Percentiles rank a stretch among this genome's conserved stretches.
These are phyloP conservation scores for Salmo trutta DNA, from an alignment of 2,797 vertebrate species.

Conservation along the genomic window DNA sequence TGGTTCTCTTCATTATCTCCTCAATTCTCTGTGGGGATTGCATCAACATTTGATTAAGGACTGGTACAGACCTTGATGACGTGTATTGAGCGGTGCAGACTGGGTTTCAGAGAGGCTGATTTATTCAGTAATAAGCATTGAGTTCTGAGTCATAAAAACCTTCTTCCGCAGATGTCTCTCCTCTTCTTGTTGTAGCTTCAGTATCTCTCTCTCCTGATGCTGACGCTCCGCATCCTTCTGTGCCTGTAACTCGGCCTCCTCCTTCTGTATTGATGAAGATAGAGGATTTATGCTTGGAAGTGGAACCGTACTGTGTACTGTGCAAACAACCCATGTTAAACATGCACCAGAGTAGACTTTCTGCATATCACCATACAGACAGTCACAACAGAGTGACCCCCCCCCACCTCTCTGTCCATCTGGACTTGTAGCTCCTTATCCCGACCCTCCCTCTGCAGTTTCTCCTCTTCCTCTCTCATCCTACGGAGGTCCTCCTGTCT, in stretches of 20 bases:
- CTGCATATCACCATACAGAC: not conserved
- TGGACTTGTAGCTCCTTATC: slow-evolving; percentile 74
- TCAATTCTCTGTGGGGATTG: slow-evolving; percentile 88
- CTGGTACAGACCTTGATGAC: not conserved
- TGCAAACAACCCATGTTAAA: too few relatives aligned
- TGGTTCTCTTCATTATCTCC: slow-evolving; percentile 99
- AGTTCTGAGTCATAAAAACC: slow-evolving; percentile 60
- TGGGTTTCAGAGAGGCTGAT: not conserved
- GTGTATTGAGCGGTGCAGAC: not conserved
- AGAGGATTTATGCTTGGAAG: not conserved
- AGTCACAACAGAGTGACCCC: not conserved
- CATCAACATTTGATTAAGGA: not conserved
- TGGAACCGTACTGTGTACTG: too few relatives aligned
- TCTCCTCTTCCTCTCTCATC: slow-evolving; percentile 70
- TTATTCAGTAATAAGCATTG: not conserved
- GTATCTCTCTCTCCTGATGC: slow-evolving; percentile 85
- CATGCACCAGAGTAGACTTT: not conserved
- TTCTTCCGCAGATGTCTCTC: slow-evolving; percentile 93
- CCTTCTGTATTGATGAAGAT: slow-evolving; percentile 58
- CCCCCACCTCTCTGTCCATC: slow-evolving; percentile 80
- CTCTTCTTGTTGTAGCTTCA: slow-evolving; percentile 89
- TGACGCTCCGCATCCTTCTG: slow-evolving; percentile 82
- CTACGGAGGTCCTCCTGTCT: slow-evolving; percentile 57
- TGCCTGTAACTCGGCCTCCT: slow-evolving; percentile 76
- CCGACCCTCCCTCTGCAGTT: slow-evolving; percentile 63